These are phyloP conservation scores for Chrysolina americana DNA, from an alignment of 2,888 invertebrate species.

Conservation along the genomic window DNA sequence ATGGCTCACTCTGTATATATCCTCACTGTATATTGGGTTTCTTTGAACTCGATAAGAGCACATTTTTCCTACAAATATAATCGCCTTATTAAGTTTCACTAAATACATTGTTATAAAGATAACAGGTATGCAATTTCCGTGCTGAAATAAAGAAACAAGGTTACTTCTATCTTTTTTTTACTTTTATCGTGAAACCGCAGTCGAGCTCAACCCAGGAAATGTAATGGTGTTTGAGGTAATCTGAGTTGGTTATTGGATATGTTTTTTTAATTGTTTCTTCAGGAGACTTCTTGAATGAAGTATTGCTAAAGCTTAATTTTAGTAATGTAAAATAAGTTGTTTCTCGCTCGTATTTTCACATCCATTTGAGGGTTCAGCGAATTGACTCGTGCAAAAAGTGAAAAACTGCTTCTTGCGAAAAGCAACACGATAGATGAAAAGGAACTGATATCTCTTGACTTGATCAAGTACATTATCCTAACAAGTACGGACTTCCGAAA, in stretches of 20 bases:
- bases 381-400: too few species aligned
- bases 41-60: background rate
- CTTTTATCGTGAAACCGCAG: slow-evolving; percentile 29
- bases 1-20: too few species aligned
- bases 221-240: slow-evolving; percentile 4
- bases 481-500: too few species aligned
- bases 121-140: slow-evolving; percentile 23
- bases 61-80: background rate
- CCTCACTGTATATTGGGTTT: too few species aligned
- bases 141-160: slow-evolving; percentile 28
- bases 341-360: too few species aligned
- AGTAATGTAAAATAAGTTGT: too few species aligned
- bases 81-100: slow-evolving; percentile 8
- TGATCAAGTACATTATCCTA: too few species aligned
- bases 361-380: too few species aligned
- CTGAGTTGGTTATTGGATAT: background rate
- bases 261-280: background rate
- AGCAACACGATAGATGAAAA: too few species aligned
- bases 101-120: slow-evolving; percentile 22
- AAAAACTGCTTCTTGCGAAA: too few species aligned
- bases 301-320: background rate
- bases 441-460: too few species aligned
- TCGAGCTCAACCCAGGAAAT: slow-evolving; percentile 25
- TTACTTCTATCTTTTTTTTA: slow-evolving; percentile 27
- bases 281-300: background rate